These are phyloP conservation scores for Callospermophilus lateralis DNA, from an alignment of 2,113 vertebrate species.

Conservation along the genomic window DNA sequence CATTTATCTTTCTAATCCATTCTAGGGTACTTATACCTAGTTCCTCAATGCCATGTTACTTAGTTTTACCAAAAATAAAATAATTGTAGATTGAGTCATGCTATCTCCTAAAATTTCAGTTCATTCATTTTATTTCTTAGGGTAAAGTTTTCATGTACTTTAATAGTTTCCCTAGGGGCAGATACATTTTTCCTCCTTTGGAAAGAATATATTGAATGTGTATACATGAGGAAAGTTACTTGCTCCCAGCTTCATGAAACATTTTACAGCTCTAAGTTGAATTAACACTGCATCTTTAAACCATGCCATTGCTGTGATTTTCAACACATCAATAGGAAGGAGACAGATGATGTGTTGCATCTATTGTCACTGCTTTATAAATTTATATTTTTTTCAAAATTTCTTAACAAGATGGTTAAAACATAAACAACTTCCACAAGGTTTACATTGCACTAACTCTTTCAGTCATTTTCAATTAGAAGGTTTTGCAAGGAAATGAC, in stretches of 20 bases:
- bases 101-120: not conserved
- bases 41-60: conserved; percentile 1
- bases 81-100: not conserved
- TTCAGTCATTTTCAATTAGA: conserved; percentile 23
- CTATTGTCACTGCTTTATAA: not conserved
- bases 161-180: conserved; percentile 35
- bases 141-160: not conserved
- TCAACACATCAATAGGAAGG: not conserved
- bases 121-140: not conserved
- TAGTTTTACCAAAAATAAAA: not conserved
- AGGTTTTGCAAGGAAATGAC: not conserved
- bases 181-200: not conserved
- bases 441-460: not conserved
- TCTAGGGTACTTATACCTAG: conserved; percentile 67
- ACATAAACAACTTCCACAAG: not conserved
- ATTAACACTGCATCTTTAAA: not conserved
- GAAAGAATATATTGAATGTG: not conserved
- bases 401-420: conserved; percentile 37
- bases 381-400: conserved; percentile 31
- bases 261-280: not conserved
- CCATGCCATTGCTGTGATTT: not conserved
- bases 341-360: not conserved
- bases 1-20: conserved; percentile 74
- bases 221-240: not conserved
- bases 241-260: not conserved